Evolutionary conservation across 2,888 invertebrate genomes (phyloP), one percentile per base, ranked within the genome.

Genomic region (Altica lythri): DNA sequence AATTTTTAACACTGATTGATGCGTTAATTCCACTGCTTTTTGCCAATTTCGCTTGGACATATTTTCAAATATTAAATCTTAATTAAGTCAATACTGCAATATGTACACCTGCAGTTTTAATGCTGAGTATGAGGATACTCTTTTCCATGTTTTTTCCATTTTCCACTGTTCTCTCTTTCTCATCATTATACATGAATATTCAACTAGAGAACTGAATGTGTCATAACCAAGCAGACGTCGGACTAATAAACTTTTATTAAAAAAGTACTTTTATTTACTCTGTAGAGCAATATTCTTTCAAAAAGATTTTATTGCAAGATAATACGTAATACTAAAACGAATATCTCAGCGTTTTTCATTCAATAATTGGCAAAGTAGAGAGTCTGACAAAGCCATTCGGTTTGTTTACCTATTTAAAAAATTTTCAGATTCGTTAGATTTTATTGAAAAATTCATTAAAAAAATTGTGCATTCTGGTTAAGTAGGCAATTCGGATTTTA

Each of bases 241-340:
- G 18, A 38, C 27, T 38, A 38, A 49, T 40, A 49, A 40, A 40
- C 48, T 40, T 30, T 49, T 49, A 49, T 49, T 49, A 49, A 49
- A n/a, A 40, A 40, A 40, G 30, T 13, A 27, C 32, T 40, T 40
- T 32, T 42, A 40, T 49, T 49, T 49, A 49, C 49, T 49, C 22
- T 40, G 19, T 22, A 14, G 40, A 42, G 49, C 49, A 49, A 49
- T 49, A 49, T 42, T 40, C 13, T 19, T 22, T 32, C 22, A 25
- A 27, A 25, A 35, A 16, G 46, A 25, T 37, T 37, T 46, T 35
- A 46, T 37, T 37, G 27, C 46, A 37, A 25, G 27, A 46, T 46
- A 49, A 49, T 49, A 19, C 19, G 49, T 30, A 19, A 49, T 40
- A 30, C 42, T 49, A 30, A 49, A 49, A 9, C 22, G 40, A 32